Conservation (phyloP, 2,888 invertebrate genomes). For the Syrphus vitripennis region DNA sequence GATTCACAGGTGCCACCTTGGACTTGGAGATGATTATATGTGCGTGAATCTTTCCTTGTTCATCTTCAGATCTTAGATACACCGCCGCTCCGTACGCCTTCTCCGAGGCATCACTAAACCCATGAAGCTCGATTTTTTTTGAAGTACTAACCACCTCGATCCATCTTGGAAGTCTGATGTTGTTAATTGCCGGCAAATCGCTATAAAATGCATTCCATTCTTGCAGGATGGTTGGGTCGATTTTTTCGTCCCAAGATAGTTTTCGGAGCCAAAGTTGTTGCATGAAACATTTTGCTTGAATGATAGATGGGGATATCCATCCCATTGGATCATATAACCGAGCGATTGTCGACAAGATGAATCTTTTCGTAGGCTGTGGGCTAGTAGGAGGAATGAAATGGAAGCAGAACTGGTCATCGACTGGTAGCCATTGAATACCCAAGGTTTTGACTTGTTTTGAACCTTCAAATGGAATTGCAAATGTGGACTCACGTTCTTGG, state of each 20-base stretch:
- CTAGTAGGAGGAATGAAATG: too few species aligned
- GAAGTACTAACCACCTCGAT: background rate
- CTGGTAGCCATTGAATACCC: background rate
- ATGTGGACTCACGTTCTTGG: too few species aligned
- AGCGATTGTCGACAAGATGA: background rate
- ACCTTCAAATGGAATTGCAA: too few species aligned
- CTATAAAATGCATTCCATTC: background rate
- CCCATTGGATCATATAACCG: background rate
- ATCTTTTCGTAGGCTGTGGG: background rate
- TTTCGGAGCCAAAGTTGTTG: background rate
- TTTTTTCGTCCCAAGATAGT: background rate
- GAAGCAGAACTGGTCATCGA: background rate
- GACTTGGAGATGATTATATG: too few species aligned
- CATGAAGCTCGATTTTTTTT: slow-evolving; percentile 4
- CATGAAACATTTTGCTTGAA: background rate
- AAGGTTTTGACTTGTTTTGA: too few species aligned
- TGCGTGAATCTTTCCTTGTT: too few species aligned
- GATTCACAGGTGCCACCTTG: too few species aligned
- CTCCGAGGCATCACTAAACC: slow-evolving; percentile 38
- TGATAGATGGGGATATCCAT: background rate
- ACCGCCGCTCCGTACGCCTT: too few species aligned
- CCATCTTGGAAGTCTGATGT: background rate
- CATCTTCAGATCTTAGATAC: too few species aligned
- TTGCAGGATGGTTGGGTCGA: background rate
- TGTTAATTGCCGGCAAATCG: background rate